Percentiles rank a stretch among this genome's conserved stretches.
These are phyloP conservation scores for Cotesia congregata DNA, from an alignment of 2,888 invertebrate genomes.

Conservation along the genomic window DNA sequence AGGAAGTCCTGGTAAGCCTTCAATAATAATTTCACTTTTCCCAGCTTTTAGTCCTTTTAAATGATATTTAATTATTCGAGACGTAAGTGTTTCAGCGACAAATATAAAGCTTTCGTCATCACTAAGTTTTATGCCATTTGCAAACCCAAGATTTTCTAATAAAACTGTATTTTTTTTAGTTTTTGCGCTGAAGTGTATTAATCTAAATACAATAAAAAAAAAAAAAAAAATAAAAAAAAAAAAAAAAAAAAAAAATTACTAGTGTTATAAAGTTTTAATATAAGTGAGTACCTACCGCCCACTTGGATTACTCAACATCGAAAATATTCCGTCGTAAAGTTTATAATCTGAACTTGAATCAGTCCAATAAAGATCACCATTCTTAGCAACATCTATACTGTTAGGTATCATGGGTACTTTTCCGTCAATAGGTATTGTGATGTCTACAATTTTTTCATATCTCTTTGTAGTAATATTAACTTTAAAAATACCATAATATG, in stretches of 20 bases:
- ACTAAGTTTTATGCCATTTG: constrained; percentile 90
- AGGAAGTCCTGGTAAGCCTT: constrained; percentile 82
- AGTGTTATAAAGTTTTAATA: too few species aligned
- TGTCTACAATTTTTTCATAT: constrained; percentile 78
- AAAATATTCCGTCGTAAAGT: constrained; percentile 79
- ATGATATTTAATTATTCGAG: constrained; percentile 82
- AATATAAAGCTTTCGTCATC: constrained; percentile 86
- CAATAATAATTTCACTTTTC: constrained; percentile 83
- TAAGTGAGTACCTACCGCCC: constrained; percentile 79
- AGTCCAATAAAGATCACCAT: constrained; percentile 91
- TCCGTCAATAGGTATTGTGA: constrained; percentile 64
- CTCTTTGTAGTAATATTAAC: constrained; percentile 83
- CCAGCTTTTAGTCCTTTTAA: constrained; percentile 87
- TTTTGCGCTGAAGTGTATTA: constrained; percentile 84
- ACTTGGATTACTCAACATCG: constrained; percentile 80
- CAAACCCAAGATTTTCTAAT: constrained; percentile 82
- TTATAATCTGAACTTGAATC: constrained; percentile 84
- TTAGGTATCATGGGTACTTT: constrained; percentile 79
- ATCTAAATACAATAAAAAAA: constrained; percentile 70
- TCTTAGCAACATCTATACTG: constrained; percentile 80
- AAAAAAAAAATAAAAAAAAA: too few species aligned
- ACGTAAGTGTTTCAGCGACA: constrained; percentile 79
- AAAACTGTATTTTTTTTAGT: constrained; percentile 84
- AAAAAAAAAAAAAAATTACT: too few species aligned
- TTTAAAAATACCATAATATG: constrained; percentile 90